Base-by-base conservation (phyloP, 2,888 invertebrate genomes). In the Caenorhabditis sp. region DNA sequence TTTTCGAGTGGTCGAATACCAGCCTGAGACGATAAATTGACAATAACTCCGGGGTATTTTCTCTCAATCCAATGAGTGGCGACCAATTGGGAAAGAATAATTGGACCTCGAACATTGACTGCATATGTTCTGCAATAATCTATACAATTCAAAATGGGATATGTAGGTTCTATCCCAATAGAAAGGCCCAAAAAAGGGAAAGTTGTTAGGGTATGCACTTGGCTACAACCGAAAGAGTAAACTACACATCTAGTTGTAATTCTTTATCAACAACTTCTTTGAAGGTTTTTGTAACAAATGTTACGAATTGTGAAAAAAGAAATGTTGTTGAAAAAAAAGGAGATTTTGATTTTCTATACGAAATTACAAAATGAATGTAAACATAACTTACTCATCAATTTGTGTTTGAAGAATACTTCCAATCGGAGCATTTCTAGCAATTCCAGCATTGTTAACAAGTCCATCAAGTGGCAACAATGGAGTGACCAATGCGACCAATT, bases 371-470 rank as follows among this genome's bases (percentile, higher is more conserved):
- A n/a, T n/a, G n/a, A n/a, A n/a, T n/a, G n/a, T n/a, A n/a, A n/a
- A n/a, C n/a, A n/a, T 25, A 25, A 26, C 21, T 25, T 50, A 80
- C 78, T 61, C 59, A 50, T 77, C 77, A 53, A 82, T 72, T 10
- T 65, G 62, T 50, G 76, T 68, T 21, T 63, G 74, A 4, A 72
- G 70, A 7, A 78, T 76, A 12, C 70, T 59, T n/a, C 77, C 76
- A n/a, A 78, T 73, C 0, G 70, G 54, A 26, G 77, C 68, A 20
- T 76, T 65, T 10, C 57, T 58, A 0, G 77, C 78, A 10, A 82
- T 75, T 10, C 79, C 82, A 17, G 82, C 82, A 50, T 82, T 82
- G 59, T 82, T 82, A 8, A 82, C 78, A 50, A 80, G 70, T 21
- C 69, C 77, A 49, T 78, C 76, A 54, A 80, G 74, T 31, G 80